Conservation (phyloP, 2,113 vertebrate genomes). For the Natator depressus region DNA sequence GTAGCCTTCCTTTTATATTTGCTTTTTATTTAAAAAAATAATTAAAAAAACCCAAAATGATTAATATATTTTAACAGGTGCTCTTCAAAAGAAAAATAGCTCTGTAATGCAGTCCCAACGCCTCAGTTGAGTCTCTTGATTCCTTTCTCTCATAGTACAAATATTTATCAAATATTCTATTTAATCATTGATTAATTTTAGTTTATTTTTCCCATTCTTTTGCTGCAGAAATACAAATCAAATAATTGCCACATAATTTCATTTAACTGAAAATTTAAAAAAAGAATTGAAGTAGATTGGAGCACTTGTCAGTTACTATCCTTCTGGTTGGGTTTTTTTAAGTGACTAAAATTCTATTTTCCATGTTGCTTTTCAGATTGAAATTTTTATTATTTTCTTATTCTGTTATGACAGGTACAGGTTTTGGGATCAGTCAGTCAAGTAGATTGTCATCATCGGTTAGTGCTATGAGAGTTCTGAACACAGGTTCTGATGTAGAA, state of each 20-base stretch:
- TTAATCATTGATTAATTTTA: neutral
- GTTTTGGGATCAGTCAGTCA: conserved; percentile 92
- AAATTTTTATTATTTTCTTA: neutral
- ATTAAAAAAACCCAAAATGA: conserved; percentile 78
- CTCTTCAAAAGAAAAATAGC: conserved; percentile 10
- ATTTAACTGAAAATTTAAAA: neutral
- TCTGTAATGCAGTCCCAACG: neutral
- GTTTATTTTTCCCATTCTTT: neutral
- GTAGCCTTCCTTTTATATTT: conserved; percentile 52
- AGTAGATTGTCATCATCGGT: conserved; percentile 94
- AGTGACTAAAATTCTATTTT: neutral
- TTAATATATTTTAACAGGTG: conserved; percentile 50
- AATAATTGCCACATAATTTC: neutral
- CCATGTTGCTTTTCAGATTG: neutral
- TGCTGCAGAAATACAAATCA: neutral
- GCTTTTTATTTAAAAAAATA: conserved; percentile 32
- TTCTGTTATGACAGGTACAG: conserved; percentile 79
- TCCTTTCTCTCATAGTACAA: neutral
- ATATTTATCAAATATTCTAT: neutral
- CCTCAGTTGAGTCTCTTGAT: neutral
- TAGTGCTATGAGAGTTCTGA: conserved; percentile 96
- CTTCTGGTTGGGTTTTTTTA: conserved; percentile 68
- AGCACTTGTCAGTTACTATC: neutral
- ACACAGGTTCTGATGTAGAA: conserved; percentile 95
- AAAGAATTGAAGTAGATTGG: neutral